Base-by-base conservation (phyloP, 2,888 invertebrate genomes). In the Lepidochrysops patricia region DNA sequence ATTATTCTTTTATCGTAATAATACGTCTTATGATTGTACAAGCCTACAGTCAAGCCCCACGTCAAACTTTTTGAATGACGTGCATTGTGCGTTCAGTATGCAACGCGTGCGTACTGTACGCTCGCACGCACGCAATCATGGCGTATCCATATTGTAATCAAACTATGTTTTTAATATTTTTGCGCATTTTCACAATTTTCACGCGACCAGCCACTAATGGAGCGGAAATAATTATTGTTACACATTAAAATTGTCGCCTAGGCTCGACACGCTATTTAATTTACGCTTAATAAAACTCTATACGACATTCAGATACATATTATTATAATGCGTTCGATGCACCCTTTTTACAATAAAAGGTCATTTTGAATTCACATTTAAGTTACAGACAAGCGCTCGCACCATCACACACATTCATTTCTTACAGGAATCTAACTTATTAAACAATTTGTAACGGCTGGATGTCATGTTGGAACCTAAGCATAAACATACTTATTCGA, bases 321-420 rank as follows among this genome's bases (percentile, higher is more conserved):
- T 19, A 54, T 32, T 26, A 26, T 32, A 32, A 54, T 32, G 54
- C 26, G 26, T 54, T 54, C 32, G 32, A 54, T 54, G 19, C 54
- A 54, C 15, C 54, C 15, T 32, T 29, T 52, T 52, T 26, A 32
- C 54, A 54, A 6, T 29, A 32, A 15, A 29, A 32, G 12, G 26
- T 50, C 13, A 13, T 50, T 50, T 13, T 25, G 23, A 49, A 49
- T 49, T 50, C 25, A 50, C 50, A 50, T 50, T 50, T 50, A 50
- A 50, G 50, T 50, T 50, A 26, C 50, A 50, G 50, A 54, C 54
- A 32, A 54, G 54, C 32, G 29, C 54, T 19, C 54, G 29, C 32
- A 32, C 32, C 32, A 54, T 50, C 43, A 50, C 54, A 52, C 27
- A 29, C 54, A 54, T 54, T 15, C 29, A 54, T 54, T 54, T 29